phyloP scores from a whole-genome alignment of 2,888 invertebrate species.

The Lamellibrachia satsuma region DNA sequence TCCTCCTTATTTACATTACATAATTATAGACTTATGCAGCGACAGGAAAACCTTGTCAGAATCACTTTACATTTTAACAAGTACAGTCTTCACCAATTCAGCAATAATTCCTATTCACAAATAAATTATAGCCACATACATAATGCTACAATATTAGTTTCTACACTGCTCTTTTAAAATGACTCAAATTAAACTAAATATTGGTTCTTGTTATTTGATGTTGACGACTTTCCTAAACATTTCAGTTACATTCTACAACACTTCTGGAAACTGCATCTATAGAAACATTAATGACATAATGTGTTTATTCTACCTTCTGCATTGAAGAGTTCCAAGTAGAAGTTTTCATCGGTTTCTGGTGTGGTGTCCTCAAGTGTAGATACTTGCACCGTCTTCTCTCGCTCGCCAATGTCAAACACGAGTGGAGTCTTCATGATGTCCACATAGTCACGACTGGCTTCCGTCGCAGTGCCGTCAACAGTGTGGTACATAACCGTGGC shows the following conservation, averaged over 20 bases:
- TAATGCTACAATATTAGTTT: not conserved
- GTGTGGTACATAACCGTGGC: slow-evolving; percentile 54
- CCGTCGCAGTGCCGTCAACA: slow-evolving; percentile 47
- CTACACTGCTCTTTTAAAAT: no score
- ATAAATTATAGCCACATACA: not conserved
- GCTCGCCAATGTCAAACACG: slow-evolving; percentile 52
- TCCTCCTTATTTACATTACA: not conserved
- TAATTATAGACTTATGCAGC: not conserved
- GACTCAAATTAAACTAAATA: no score
- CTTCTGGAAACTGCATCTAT: not conserved
- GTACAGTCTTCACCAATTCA: not conserved
- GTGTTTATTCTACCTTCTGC: slow-evolving; percentile 49
- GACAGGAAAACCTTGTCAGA: not conserved
- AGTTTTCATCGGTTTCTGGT: slow-evolving; percentile 59
- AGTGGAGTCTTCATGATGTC: slow-evolving; percentile 44
- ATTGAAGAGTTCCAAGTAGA: slow-evolving; percentile 58
- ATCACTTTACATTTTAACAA: not conserved
- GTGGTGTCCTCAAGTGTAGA: slow-evolving; percentile 51
- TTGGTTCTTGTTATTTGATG: not conserved
- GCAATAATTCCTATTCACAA: not conserved
- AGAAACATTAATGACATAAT: not conserved
- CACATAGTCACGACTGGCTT: slow-evolving; percentile 48
- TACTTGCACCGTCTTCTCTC: slow-evolving; percentile 48
- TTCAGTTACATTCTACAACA: not conserved
- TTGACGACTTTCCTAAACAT: not conserved